phyloP scores from a whole-genome alignment of 2,113 vertebrate genomes.

The Takifugu flavidus region DNA sequence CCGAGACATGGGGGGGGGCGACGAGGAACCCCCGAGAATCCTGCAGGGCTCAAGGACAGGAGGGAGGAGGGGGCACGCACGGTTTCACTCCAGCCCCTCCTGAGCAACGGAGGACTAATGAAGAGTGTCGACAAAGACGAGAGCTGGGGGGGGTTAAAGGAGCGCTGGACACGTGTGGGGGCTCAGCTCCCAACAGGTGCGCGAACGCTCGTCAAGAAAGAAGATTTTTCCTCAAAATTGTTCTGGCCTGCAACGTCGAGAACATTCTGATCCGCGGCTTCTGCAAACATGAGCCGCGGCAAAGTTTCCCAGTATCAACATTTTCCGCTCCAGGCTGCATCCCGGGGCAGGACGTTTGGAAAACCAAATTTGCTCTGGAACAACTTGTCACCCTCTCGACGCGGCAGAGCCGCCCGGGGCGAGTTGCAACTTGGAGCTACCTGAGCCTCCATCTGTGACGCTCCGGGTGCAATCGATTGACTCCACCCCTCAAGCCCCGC shows the following conservation, averaged over 20 bases:
- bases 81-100: conserved; percentile 34
- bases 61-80: conserved; percentile 34
- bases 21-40: conserved; percentile 58
- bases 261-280: conserved; percentile 38
- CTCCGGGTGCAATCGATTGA: neutral
- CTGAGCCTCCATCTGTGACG: conserved; percentile 43
- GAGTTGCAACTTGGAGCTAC: conserved; percentile 50
- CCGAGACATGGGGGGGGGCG: conserved; percentile 54
- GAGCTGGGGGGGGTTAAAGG: conserved; percentile 34
- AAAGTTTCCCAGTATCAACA: conserved; percentile 62
- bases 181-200: conserved; percentile 33
- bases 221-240: conserved; percentile 10
- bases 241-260: conserved; percentile 15
- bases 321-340: conserved; percentile 53
- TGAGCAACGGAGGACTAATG: conserved; percentile 40
- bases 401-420: conserved; percentile 40
- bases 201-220: no score
- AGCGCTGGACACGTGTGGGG: conserved; percentile 16
- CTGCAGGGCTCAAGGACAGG: conserved; percentile 33
- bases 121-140: conserved; percentile 57
- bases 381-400: conserved; percentile 57
- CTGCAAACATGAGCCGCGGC: conserved; percentile 46
- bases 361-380: conserved; percentile 69
- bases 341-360: conserved; percentile 58
- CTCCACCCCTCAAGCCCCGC: conserved; percentile 30